Percentiles rank a stretch among this genome's conserved stretches.
phyloP scores from a whole-genome alignment of 2,888 invertebrate genomes.

The Drosophila cracens region DNA sequence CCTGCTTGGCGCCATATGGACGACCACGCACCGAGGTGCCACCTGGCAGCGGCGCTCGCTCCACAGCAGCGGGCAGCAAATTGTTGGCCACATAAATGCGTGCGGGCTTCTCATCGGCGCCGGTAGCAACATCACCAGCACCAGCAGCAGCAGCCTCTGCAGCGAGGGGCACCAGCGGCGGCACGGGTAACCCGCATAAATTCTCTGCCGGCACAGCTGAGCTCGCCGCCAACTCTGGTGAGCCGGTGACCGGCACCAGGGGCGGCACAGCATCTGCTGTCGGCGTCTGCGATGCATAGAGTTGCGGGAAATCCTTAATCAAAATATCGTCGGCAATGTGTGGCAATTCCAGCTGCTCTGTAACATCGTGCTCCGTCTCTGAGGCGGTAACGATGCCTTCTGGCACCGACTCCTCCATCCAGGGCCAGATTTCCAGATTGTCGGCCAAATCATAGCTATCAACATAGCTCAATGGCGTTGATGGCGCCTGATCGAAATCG shows the following conservation, averaged over 20 bases:
- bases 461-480: constrained; percentile 58
- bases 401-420: constrained; percentile 60
- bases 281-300: constrained; percentile 33
- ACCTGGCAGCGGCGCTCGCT: constrained; percentile 53
- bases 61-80: constrained; percentile 69
- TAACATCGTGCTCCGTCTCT: constrained; percentile 18
- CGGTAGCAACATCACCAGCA: background rate
- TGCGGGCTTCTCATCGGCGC: constrained; percentile 73
- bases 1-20: constrained; percentile 82
- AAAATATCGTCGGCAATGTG: constrained; percentile 51
- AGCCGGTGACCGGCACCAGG: constrained; percentile 65
- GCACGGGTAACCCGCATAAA: constrained; percentile 46
- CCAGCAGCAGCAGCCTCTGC: constrained; percentile 2
- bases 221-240: background rate
- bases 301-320: constrained; percentile 61
- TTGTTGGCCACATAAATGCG: constrained; percentile 84
- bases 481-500: constrained; percentile 19
- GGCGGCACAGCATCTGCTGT: constrained; percentile 57
- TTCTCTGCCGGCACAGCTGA: constrained; percentile 6
- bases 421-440: constrained; percentile 76
- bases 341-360: constrained; percentile 36
- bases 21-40: constrained; percentile 83
- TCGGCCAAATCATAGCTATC: constrained; percentile 75
- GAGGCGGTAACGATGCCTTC: constrained; percentile 11
- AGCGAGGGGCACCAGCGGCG: constrained; percentile 60